Percentiles rank a stretch among this genome's conserved stretches.
Conservation (phyloP, 2,797 vertebrate genomes). For the Setipinna tenuifilis region DNA sequence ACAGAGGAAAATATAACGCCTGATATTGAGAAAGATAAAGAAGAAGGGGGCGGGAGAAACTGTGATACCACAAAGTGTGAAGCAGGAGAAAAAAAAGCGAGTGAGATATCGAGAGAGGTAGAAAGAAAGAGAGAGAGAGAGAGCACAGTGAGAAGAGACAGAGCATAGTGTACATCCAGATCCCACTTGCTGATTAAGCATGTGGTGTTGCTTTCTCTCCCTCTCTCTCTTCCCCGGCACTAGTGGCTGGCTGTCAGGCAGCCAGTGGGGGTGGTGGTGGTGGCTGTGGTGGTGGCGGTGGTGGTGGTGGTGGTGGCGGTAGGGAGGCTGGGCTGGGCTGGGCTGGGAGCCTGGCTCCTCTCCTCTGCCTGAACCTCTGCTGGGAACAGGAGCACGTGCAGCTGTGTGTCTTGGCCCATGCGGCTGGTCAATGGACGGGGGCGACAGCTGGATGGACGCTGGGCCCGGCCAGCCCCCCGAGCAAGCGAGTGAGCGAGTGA, state of each 20-base stretch:
- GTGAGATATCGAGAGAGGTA: slow-evolving; percentile 5
- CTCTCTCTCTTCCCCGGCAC: slow-evolving; percentile 9
- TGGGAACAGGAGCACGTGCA: slow-evolving; percentile 22
- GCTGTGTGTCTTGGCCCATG: slow-evolving; percentile 6
- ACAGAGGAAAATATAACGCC: neutral
- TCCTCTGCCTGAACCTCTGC: neutral
- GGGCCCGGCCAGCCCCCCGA: slow-evolving; percentile 26
- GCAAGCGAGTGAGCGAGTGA: too few species aligned
- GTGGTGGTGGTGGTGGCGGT: neutral
- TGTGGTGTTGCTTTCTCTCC: slow-evolving; percentile 16
- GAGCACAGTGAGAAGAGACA: too few species aligned
- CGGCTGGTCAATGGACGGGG: neutral
- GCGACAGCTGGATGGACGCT: slow-evolving; percentile 36
- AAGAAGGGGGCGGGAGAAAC: neutral
- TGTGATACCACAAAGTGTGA: neutral
- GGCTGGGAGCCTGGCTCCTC: slow-evolving; percentile 1
- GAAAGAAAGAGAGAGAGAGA: neutral
- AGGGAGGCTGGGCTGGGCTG: neutral
- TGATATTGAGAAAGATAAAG: neutral
- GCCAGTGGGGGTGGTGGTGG: slow-evolving; percentile 19
- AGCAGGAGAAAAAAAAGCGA: neutral
- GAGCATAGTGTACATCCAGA: neutral
- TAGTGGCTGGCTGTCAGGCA: slow-evolving; percentile 26
- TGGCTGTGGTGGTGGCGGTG: neutral
- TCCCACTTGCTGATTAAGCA: slow-evolving; percentile 40